These are phyloP conservation scores for Dolichomitus sp. DNA, from an alignment of 2,888 invertebrate genomes.

Conservation along the genomic window DNA sequence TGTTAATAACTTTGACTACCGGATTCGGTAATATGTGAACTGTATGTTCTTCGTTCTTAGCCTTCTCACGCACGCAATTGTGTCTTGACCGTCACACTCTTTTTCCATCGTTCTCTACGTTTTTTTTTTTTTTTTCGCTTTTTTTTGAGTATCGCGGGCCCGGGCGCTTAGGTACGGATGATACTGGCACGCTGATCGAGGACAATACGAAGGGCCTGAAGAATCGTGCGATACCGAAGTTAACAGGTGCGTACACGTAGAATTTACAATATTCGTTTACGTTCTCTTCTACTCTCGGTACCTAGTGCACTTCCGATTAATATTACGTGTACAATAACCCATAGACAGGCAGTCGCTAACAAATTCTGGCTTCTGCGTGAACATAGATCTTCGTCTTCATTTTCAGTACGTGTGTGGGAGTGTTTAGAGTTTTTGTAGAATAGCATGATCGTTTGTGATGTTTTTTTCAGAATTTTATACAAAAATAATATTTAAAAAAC, in stretches of 20 bases:
- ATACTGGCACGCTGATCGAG: conserved; percentile 73
- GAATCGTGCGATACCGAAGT: conserved; percentile 65
- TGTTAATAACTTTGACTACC: conserved; percentile 20
- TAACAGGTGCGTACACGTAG: conserved; percentile 78
- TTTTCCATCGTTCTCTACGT: conserved; percentile 48
- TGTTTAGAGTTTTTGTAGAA: conserved; percentile 48
- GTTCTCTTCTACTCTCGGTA: conserved; percentile 52
- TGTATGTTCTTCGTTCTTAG: conserved; percentile 53
- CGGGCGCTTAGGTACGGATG: conserved; percentile 79
- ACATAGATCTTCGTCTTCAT: conserved; percentile 40
- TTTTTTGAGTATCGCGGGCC: conserved; percentile 79
- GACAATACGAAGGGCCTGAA: conserved; percentile 64
- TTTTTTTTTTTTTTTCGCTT: conserved; percentile 77
- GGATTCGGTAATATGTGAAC: conserved; percentile 14
- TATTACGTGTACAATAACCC: conserved; percentile 47
- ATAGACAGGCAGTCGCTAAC: conserved; percentile 46
- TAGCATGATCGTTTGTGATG: conserved; percentile 57
- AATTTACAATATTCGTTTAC: conserved; percentile 66
- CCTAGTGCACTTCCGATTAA: conserved; percentile 53
- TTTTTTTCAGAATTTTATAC: conserved; percentile 32
- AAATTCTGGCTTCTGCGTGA: conserved; percentile 38
- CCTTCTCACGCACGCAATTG: conserved; percentile 75
- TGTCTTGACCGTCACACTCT: conserved; percentile 73
- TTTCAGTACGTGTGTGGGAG: conserved; percentile 31
- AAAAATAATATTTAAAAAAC: conserved; percentile 18